phyloP scores from a whole-genome alignment of 2,888 invertebrate genomes.

The Caenorhabditis afra region DNA sequence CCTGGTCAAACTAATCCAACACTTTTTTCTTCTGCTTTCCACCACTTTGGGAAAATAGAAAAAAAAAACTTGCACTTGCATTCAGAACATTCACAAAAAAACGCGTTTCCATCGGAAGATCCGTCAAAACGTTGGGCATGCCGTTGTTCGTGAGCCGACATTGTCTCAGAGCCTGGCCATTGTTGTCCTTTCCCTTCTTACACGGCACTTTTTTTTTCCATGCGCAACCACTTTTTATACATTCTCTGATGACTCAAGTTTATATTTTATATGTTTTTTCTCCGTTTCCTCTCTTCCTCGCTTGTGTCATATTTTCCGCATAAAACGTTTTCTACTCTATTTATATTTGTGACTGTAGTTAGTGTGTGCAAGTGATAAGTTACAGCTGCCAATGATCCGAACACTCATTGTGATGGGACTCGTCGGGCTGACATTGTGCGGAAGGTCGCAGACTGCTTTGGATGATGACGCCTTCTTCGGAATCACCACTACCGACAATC shows the following conservation, averaged over 20 bases:
- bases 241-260: constrained; percentile 11
- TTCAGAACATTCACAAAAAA: too few species aligned
- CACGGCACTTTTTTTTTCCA: constrained; percentile 39
- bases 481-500: constrained; percentile 47
- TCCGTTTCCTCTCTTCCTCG: constrained; percentile 4
- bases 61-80: too few species aligned
- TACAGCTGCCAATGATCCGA: constrained; percentile 19
- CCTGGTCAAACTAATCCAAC: constrained; percentile 3
- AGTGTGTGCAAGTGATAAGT: not conserved
- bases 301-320: constrained; percentile 6
- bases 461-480: constrained; percentile 51
- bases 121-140: not conserved
- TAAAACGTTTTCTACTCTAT: not conserved
- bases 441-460: constrained; percentile 17
- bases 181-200: constrained; percentile 24
- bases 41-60: not conserved
- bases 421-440: constrained; percentile 5
- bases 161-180: constrained; percentile 40
- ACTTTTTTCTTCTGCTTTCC: constrained; percentile 1
- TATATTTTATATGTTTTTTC: constrained; percentile 26
- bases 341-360: not conserved
- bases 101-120: too few species aligned
- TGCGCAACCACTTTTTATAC: not conserved
- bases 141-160: constrained; percentile 28
- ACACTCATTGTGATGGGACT: constrained; percentile 2